Evolutionary conservation across 1,140 invertebrate genomes (phyloP), one percentile per base, ranked within the genome.

Genomic region (Bombus pyrosoma): DNA sequence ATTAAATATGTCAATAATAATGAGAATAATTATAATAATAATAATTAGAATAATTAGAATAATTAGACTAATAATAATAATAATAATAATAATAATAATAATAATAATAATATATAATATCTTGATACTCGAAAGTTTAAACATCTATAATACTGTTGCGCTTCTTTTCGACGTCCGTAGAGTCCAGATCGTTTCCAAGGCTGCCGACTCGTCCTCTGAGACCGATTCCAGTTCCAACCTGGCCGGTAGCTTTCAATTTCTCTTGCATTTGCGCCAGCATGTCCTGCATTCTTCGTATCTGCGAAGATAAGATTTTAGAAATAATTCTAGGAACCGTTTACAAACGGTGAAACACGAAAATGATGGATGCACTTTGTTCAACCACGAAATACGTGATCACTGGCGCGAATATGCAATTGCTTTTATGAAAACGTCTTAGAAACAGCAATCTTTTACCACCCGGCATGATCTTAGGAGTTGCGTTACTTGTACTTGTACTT

Each of bases 261-360:
- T 98, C 98, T 96, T 99, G 98, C 99, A 99, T 99, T 95, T 98
- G 98, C 43, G 98, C 97, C 82, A 99, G 96, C 97, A 99, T 99
- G 94, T 99, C 98, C 95, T 99, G 98, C 98, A 99, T 99, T 91
- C 98, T 96, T 92, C 98, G 97, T 90, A 99, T 98, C 97, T 98
- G 95, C 62, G 96, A 89, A 92, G 89, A 91, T 86, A 78, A 90
- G 15, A 3, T 43, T 41, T 25, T 10, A 18, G 1, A 13, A 37
- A 22, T 3, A 85, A 79, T 41, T 53, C 41, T 34, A 53, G 78
- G 0, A 22, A 32, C 10, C 12, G 5, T 71, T 28, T 28, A 39
- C 12, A 2, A 15, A 28, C 25, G 37, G 5, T 2, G 2, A 13
- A 28, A 13, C 12, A 37, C 1, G 37, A 10, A 9, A 25, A 37